Evolutionary conservation across 1,140 invertebrate genomes (phyloP).

Genomic region (Portunus trituberculatus): DNA sequence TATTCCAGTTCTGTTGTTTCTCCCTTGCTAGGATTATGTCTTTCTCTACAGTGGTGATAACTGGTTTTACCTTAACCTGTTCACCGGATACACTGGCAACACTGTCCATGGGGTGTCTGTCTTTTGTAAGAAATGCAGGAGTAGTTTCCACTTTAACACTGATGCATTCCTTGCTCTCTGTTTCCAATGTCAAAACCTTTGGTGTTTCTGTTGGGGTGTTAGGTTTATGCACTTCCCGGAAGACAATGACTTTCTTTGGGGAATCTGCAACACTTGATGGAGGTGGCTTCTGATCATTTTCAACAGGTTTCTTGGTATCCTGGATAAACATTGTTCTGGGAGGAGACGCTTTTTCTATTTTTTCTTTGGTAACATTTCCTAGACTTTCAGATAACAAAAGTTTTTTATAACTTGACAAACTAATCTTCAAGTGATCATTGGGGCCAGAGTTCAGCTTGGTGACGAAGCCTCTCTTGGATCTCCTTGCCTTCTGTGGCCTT

Average conservation of each 20-base stretch:
- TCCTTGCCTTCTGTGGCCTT: constrained; percentile 66
- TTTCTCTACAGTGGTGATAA: neutral
- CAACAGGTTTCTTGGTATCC: neutral
- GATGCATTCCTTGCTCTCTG: neutral
- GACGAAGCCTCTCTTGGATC: constrained; percentile 56
- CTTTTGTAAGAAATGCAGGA: neutral
- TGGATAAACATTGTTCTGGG: neutral
- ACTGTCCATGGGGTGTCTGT: neutral
- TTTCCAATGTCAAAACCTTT: neutral
- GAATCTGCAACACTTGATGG: neutral
- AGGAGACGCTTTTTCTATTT: neutral
- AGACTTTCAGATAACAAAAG: neutral
- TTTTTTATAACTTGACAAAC: constrained; percentile 55
- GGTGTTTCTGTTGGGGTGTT: neutral
- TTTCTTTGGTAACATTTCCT: neutral
- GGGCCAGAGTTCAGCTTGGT: constrained; percentile 55
- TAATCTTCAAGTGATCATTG: constrained; percentile 68
- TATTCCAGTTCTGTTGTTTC: neutral
- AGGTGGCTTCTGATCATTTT: neutral
- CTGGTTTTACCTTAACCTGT: neutral
- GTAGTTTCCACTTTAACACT: neutral
- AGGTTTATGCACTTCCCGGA: neutral
- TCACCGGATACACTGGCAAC: neutral
- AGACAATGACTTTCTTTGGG: neutral
- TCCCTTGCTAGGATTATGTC: neutral